Conservation (phyloP, 2,113 vertebrate species). For the Tragelaphus imberbis region DNA sequence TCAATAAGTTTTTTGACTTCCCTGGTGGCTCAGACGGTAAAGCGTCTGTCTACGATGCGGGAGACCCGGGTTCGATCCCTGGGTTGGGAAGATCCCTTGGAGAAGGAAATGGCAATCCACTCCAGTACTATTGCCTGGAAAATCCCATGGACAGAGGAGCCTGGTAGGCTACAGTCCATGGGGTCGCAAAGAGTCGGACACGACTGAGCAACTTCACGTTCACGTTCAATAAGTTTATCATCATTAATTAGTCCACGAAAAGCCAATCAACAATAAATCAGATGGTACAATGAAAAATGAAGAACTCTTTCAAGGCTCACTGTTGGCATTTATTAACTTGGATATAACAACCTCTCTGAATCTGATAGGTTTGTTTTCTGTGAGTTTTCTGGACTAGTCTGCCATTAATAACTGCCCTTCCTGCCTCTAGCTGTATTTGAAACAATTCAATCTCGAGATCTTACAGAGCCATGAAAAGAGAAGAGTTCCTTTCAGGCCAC, state of each 20-base stretch:
- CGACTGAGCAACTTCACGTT: too few species aligned
- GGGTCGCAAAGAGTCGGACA: too few species aligned
- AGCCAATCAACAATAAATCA: slow-evolving; percentile 37
- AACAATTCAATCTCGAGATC: neutral
- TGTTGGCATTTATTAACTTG: slow-evolving; percentile 17
- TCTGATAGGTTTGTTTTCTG: neutral
- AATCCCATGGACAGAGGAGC: too few species aligned
- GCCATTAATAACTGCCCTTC: neutral
- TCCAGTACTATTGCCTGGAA: too few species aligned
- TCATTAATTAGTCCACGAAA: slow-evolving; percentile 22
- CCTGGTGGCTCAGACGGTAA: too few species aligned
- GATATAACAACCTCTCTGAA: neutral
- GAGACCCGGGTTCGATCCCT: too few species aligned
- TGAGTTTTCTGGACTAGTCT: neutral
- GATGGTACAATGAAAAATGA: slow-evolving; percentile 12
- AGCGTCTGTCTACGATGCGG: too few species aligned
- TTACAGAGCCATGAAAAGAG: neutral
- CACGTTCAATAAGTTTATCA: neutral
- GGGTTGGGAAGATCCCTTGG: too few species aligned
- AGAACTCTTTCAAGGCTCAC: neutral
- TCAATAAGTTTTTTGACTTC: slow-evolving; percentile 1
- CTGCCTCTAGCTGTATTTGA: slow-evolving; percentile 14
- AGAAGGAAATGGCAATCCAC: too few species aligned
- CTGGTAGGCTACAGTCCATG: too few species aligned
- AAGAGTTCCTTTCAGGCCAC: neutral